Percentiles rank a stretch among this genome's conserved stretches.
These are phyloP conservation scores for Epinephelus awoara DNA, from an alignment of 2,797 vertebrate genomes.

Conservation along the genomic window DNA sequence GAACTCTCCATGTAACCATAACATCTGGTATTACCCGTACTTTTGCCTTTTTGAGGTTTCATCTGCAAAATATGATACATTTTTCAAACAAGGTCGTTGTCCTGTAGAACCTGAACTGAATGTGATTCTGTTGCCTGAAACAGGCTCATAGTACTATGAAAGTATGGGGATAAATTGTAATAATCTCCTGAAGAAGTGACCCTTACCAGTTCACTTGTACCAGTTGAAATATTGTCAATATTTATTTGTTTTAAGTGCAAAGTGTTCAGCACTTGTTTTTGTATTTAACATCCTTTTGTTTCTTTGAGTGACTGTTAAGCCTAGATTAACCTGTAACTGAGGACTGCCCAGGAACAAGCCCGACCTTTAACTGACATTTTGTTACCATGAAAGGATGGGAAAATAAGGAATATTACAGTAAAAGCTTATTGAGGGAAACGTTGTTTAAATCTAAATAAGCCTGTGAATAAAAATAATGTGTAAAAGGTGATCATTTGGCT, in stretches of 20 bases:
- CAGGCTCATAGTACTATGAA: neutral
- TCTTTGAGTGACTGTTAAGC: neutral
- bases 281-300: constrained; percentile 15
- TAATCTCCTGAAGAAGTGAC: constrained; percentile 20
- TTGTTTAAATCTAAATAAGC: constrained; percentile 2
- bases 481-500: constrained; percentile 4
- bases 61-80: neutral
- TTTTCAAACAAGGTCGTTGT: neutral
- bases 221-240: constrained; percentile 27
- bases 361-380: neutral
- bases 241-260: constrained; percentile 44
- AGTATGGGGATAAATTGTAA: neutral
- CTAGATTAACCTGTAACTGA: constrained; percentile 1
- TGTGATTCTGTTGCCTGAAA: constrained; percentile 8
- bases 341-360: neutral
- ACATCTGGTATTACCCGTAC: neutral
- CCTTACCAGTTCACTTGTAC: constrained; percentile 8
- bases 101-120: constrained; percentile 1
- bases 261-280: constrained; percentile 25
- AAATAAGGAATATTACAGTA: constrained; percentile 1
- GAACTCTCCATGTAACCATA: neutral
- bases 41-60: neutral
- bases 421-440: neutral
- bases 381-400: neutral
- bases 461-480: constrained; percentile 54